phyloP scores from a whole-genome alignment of 2,888 invertebrate genomes.

The Halocaridina rubra region DNA sequence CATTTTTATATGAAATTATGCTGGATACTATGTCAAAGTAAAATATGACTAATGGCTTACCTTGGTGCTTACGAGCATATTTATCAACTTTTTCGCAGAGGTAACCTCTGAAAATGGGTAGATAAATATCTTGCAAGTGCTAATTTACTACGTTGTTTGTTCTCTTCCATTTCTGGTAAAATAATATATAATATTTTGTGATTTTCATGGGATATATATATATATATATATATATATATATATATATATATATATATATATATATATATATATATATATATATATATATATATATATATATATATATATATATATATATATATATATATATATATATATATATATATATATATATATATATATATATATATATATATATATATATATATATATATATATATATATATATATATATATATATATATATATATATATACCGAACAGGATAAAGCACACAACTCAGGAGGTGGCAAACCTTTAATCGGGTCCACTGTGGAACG shows the following conservation, averaged over 20 bases:
- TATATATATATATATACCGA: slow-evolving; percentile 19
- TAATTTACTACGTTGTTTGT: no score
- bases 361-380: neutral
- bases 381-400: slow-evolving; percentile 13
- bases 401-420: slow-evolving; percentile 10
- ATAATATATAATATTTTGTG: no score
- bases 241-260: slow-evolving; percentile 39
- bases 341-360: neutral
- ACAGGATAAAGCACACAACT: neutral
- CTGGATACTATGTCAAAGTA: no score
- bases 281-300: slow-evolving; percentile 6
- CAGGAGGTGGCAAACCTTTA: neutral
- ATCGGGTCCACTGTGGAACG: no score
- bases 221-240: slow-evolving; percentile 41
- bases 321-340: neutral
- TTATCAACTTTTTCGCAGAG: no score
- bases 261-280: slow-evolving; percentile 30
- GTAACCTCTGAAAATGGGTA: no score
- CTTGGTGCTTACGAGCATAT: no score
- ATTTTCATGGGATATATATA: slow-evolving; percentile 37
- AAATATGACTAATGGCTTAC: no score
- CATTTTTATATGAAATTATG: no score
- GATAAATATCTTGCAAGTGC: no score
- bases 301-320: neutral
- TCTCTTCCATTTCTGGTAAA: no score